Conservation (phyloP, 2,888 invertebrate species). For the Marasmarcha lunaedactyla region DNA sequence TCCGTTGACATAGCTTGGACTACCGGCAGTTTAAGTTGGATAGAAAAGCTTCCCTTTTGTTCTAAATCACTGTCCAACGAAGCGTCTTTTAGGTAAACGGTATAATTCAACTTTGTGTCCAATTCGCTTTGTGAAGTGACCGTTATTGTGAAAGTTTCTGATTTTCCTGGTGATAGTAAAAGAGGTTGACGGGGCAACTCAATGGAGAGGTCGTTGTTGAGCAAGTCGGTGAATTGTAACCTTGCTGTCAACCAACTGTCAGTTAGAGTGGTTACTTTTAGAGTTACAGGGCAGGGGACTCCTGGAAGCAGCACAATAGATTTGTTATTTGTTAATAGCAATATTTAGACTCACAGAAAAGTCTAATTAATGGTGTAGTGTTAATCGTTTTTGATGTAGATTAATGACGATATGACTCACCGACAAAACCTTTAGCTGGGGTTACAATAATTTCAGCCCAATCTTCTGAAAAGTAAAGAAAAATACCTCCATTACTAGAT, state of each 20-base stretch:
- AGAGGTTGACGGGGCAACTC: slow-evolving; percentile 48
- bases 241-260: slow-evolving; percentile 53
- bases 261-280: slow-evolving; percentile 37
- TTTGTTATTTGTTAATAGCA: too few species aligned
- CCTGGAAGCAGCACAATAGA: slow-evolving; percentile 23
- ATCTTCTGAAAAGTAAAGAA: slow-evolving; percentile 37
- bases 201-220: slow-evolving; percentile 32
- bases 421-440: slow-evolving; percentile 43
- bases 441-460: slow-evolving; percentile 43
- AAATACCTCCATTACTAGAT: too few species aligned
- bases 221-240: slow-evolving; percentile 34
- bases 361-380: too few species aligned
- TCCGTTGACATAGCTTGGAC: slow-evolving; percentile 50
- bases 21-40: slow-evolving; percentile 42
- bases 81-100: slow-evolving; percentile 38
- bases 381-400: too few species aligned
- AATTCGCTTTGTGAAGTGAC: slow-evolving; percentile 44
- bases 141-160: slow-evolving; percentile 36
- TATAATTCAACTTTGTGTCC: slow-evolving; percentile 29
- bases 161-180: slow-evolving; percentile 42
- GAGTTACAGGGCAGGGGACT: slow-evolving; percentile 28
- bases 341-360: too few species aligned
- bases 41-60: slow-evolving; percentile 30
- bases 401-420: slow-evolving; percentile 37
- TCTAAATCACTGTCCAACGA: slow-evolving; percentile 37